Percentiles rank a stretch among this genome's conserved stretches.
Conservation (phyloP, 2,113 vertebrate genomes). For the Talpa occidentalis region DNA sequence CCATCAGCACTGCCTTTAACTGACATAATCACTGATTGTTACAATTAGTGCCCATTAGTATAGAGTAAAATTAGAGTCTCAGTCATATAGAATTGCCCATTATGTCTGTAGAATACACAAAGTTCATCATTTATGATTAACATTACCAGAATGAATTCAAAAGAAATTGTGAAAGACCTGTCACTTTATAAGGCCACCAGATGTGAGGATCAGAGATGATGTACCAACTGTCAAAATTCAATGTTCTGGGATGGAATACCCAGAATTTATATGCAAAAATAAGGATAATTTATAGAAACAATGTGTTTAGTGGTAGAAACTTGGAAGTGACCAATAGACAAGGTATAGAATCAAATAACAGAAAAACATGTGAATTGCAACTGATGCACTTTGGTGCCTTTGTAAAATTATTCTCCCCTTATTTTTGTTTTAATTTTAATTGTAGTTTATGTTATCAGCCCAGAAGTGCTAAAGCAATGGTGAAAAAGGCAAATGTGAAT, state of each 20-base stretch:
- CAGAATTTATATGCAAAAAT: neutral
- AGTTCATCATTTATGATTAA: slow-evolving; percentile 87
- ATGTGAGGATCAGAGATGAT: slow-evolving; percentile 81
- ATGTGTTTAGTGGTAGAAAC: neutral
- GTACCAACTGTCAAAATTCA: slow-evolving; percentile 81
- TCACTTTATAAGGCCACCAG: slow-evolving; percentile 82
- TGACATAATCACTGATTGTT: slow-evolving; percentile 86
- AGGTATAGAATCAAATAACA: neutral
- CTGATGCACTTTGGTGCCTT: neutral
- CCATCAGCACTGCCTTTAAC: slow-evolving; percentile 85
- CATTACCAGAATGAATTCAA: slow-evolving; percentile 82
- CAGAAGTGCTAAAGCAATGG: neutral
- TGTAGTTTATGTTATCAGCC: neutral
- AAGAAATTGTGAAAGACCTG: slow-evolving; percentile 84
- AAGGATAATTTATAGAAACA: neutral
- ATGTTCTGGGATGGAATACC: slow-evolving; percentile 55
- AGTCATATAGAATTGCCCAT: slow-evolving; percentile 86
- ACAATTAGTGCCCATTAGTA: slow-evolving; percentile 86
- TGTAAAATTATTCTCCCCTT: neutral
- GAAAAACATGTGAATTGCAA: neutral
- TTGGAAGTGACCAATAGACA: neutral
- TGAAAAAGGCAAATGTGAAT: neutral
- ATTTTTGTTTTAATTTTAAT: neutral
- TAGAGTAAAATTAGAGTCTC: slow-evolving; percentile 86
- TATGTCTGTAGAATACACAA: slow-evolving; percentile 85